Conservation (phyloP, 2,888 invertebrate species). For the Melitaea athalia region DNA sequence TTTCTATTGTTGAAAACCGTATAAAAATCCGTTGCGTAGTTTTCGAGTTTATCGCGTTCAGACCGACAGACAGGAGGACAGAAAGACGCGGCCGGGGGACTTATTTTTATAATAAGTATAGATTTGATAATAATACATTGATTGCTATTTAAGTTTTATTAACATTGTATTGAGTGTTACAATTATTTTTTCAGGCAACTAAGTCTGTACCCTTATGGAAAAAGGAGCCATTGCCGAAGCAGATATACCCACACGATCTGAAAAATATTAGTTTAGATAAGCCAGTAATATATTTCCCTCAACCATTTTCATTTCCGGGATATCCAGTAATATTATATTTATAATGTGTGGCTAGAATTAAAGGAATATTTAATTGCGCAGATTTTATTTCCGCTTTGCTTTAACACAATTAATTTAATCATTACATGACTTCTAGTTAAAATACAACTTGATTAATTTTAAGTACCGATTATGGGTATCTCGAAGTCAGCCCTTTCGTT, state of each 20-base stretch:
- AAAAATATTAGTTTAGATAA: conserved; percentile 50
- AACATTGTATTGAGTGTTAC: neutral
- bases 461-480: too few relatives aligned
- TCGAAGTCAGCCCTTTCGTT: too few relatives aligned
- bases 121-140: too few relatives aligned
- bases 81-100: too few relatives aligned
- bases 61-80: too few relatives aligned
- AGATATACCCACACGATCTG: conserved; percentile 62
- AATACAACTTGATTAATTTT: too few relatives aligned
- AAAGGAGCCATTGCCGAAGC: conserved; percentile 53
- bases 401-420: conserved; percentile 11
- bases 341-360: conserved; percentile 27
- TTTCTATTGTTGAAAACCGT: too few relatives aligned
- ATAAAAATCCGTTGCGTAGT: too few relatives aligned
- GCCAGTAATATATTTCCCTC: conserved; percentile 64
- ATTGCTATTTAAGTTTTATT: too few relatives aligned
- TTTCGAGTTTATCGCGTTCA: too few relatives aligned
- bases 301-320: conserved; percentile 69
- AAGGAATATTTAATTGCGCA: conserved; percentile 32
- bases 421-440: neutral
- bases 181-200: conserved; percentile 40
- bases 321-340: conserved; percentile 70
- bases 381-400: conserved; percentile 59
- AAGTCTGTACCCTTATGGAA: conserved; percentile 30
- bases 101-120: too few relatives aligned